Evolutionary conservation across 2,888 invertebrate genomes (phyloP).

Genomic region (Caenorhabditis sp.): DNA sequence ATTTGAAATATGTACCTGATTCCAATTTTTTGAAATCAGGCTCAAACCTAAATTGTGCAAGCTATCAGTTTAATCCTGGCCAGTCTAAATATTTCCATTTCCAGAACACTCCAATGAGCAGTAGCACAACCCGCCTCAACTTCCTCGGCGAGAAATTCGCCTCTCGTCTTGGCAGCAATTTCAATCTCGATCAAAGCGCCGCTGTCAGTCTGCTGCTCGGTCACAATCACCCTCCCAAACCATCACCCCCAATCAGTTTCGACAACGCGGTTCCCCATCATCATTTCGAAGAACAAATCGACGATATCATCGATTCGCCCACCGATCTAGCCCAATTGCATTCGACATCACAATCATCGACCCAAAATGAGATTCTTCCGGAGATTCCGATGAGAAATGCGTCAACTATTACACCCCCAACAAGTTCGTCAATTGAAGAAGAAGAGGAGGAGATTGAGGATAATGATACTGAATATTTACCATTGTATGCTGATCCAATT

Average conservation of each 20-base stretch:
- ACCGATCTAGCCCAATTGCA: background rate
- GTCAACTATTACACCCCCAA: slow-evolving; percentile 10
- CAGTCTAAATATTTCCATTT: slow-evolving; percentile 2
- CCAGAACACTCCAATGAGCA: slow-evolving; percentile 20
- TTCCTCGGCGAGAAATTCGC: slow-evolving; percentile 43
- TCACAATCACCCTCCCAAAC: slow-evolving; percentile 11
- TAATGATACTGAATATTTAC: slow-evolving; percentile 24
- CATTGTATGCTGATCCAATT: slow-evolving; percentile 39
- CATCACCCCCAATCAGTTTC: background rate
- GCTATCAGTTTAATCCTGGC: too few species aligned
- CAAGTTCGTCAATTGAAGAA: slow-evolving; percentile 30
- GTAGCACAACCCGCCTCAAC: slow-evolving; percentile 10
- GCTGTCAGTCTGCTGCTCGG: slow-evolving; percentile 35
- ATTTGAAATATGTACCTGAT: too few species aligned
- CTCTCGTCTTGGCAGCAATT: slow-evolving; percentile 48
- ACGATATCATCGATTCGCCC: slow-evolving; percentile 7
- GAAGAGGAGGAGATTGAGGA: slow-evolving; percentile 22
- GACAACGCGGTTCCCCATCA: background rate
- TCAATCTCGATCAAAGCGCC: slow-evolving; percentile 40
- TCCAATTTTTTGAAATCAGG: too few species aligned
- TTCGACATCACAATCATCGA: background rate
- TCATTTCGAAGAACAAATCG: slow-evolving; percentile 11
- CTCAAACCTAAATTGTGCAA: too few species aligned
- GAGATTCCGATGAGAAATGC: background rate
- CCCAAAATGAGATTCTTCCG: background rate